phyloP scores from a whole-genome alignment of 2,888 invertebrate genomes.

The Cataglyphis cursor region DNA sequence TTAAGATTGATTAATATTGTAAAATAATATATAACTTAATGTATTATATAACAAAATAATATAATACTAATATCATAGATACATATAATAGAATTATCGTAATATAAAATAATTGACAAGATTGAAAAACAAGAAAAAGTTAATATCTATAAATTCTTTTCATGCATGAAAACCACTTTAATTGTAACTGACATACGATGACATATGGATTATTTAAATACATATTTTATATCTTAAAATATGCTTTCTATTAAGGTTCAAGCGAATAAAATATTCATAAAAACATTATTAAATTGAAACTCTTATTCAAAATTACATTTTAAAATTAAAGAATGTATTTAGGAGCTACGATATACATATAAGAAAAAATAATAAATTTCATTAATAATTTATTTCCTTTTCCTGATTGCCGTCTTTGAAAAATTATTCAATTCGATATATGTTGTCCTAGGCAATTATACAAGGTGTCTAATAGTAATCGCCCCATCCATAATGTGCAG shows the following conservation, averaged over 20 bases:
- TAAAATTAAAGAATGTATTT: background rate
- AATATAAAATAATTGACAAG: background rate
- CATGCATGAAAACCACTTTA: background rate
- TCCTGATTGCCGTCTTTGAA: background rate
- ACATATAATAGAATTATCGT: background rate
- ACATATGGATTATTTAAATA: background rate
- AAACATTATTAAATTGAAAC: background rate
- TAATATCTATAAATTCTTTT: background rate
- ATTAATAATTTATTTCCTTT: background rate
- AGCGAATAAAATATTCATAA: background rate
- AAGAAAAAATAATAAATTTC: background rate
- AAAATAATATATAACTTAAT: background rate
- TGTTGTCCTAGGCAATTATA: background rate
- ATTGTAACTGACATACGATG: background rate
- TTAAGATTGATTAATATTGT: background rate
- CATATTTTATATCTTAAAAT: background rate
- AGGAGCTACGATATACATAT: too few species aligned
- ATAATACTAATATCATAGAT: background rate
- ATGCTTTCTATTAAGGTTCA: background rate
- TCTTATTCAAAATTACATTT: slow-evolving; percentile 11
- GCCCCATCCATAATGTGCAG: too few species aligned
- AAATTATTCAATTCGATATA: background rate
- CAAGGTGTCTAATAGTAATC: too few species aligned
- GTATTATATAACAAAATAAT: background rate
- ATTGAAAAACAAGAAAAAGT: background rate